phyloP scores from a whole-genome alignment of 2,797 vertebrate genomes.

The Propithecus perrieri region DNA sequence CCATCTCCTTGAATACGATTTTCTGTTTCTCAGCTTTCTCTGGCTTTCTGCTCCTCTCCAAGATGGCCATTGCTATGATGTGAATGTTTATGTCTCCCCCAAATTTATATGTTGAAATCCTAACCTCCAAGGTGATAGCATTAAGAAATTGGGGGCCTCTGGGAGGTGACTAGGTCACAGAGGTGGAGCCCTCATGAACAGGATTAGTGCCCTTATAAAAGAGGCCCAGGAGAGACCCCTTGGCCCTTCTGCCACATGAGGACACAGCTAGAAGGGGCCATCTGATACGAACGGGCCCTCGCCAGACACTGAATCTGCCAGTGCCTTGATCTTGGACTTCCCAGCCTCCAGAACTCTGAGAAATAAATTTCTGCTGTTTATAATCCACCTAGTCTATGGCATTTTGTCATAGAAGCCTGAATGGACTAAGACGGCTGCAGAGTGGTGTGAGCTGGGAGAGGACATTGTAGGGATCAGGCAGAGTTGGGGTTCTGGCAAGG shows the following conservation, averaged over 20 bases:
- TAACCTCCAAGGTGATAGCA: neutral
- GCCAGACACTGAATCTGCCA: neutral
- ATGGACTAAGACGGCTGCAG: neutral
- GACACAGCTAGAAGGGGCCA: neutral
- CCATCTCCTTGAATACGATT: neutral
- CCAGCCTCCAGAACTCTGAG: neutral
- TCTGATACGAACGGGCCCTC: accelerated
- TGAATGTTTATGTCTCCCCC: neutral
- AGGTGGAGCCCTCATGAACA: neutral
- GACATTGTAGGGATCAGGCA: neutral
- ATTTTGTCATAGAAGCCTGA: neutral
- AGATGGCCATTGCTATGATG: neutral
- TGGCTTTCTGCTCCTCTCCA: neutral
- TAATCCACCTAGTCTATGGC: neutral
- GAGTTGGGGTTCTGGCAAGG: neutral
- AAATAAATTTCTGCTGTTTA: neutral
- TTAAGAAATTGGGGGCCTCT: neutral
- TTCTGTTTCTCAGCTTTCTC: neutral
- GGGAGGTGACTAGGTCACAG: neutral
- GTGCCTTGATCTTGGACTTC: neutral
- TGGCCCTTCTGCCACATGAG: neutral
- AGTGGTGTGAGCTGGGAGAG: neutral
- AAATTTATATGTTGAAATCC: neutral
- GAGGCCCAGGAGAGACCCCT: too few species aligned
- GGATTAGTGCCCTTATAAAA: neutral